Percentiles rank a stretch among this genome's conserved stretches.
Evolutionary conservation across 1,140 invertebrate species (phyloP).

Genomic region (Eulimnadia texana): DNA sequence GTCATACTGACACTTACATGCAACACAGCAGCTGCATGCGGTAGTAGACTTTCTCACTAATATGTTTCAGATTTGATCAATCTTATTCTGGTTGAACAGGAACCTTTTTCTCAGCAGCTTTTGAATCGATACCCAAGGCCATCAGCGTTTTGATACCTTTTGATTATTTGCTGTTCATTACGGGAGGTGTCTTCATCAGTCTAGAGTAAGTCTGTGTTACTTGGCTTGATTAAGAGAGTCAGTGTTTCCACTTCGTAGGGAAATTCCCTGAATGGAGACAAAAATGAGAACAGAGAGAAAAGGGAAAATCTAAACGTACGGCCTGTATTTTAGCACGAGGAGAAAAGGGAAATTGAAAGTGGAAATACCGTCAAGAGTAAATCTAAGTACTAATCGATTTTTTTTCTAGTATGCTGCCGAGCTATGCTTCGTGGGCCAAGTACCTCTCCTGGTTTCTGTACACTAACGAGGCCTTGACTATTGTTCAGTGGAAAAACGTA

Average conservation of each 20-base stretch:
- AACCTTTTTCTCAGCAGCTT: slow-evolving; percentile 67
- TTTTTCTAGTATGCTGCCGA: slow-evolving; percentile 50
- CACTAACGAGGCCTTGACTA: slow-evolving; percentile 71
- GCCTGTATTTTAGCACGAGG: too few species aligned
- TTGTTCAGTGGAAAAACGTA: slow-evolving; percentile 59
- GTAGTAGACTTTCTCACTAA: slow-evolving; percentile 33
- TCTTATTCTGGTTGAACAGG: slow-evolving; percentile 37
- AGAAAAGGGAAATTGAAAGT: too few species aligned
- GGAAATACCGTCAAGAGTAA: too few species aligned
- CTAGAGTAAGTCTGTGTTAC: slow-evolving; percentile 41
- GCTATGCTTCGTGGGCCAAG: slow-evolving; percentile 64
- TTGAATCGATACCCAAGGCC: slow-evolving; percentile 58
- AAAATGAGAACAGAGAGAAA: too few species aligned
- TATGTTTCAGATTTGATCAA: background rate
- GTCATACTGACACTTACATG: slow-evolving; percentile 52
- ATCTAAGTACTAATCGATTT: background rate
- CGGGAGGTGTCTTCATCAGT: slow-evolving; percentile 67
- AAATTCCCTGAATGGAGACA: too few species aligned
- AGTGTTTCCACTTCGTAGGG: too few species aligned
- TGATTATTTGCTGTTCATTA: slow-evolving; percentile 74
- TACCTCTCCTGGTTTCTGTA: slow-evolving; percentile 88
- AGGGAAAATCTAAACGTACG: too few species aligned
- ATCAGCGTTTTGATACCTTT: slow-evolving; percentile 74
- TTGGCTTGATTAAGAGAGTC: background rate
- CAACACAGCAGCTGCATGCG: slow-evolving; percentile 68